These are phyloP conservation scores for Panurus biarmicus DNA, from an alignment of 2,113 vertebrate species.

Conservation along the genomic window DNA sequence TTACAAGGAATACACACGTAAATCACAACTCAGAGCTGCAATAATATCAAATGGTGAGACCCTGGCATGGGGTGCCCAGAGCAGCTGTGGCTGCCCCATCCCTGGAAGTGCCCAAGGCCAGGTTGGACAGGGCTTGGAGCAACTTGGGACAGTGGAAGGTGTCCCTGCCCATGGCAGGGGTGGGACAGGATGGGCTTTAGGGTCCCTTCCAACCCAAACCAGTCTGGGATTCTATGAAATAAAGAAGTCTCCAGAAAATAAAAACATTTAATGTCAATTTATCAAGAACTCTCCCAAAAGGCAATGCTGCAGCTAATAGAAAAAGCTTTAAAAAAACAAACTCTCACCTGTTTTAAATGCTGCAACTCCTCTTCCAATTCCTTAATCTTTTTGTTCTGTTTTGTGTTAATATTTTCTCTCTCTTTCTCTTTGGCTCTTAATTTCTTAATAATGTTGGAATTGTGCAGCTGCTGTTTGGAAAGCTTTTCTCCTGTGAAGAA, in stretches of 20 bases:
- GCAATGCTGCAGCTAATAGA: not conserved
- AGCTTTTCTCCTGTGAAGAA: slow-evolving; percentile 88
- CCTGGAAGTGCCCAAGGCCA: not conserved
- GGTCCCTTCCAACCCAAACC: not conserved
- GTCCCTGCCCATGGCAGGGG: not conserved
- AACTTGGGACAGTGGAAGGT: not conserved
- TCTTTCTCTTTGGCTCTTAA: slow-evolving; percentile 93
- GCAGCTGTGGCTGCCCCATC: not conserved
- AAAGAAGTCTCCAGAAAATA: not conserved
- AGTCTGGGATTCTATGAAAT: not conserved
- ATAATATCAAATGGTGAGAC: not conserved
- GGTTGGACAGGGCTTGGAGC: not conserved
- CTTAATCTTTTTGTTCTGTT: slow-evolving; percentile 85
- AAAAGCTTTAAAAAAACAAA: not conserved
- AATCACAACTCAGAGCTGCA: not conserved
- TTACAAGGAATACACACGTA: not conserved
- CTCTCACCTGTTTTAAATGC: slow-evolving; percentile 84
- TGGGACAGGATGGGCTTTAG: not conserved
- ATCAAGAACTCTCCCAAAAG: not conserved
- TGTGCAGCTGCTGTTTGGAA: slow-evolving; percentile 96
- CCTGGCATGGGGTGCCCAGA: not conserved
- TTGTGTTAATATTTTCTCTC: slow-evolving; percentile 76
- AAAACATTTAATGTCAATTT: not conserved
- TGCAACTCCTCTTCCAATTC: slow-evolving; percentile 88
- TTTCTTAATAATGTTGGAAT: slow-evolving; percentile 97